Evolutionary conservation across 2,888 invertebrate genomes (phyloP).

Genomic region (Daptonema setosum): DNA sequence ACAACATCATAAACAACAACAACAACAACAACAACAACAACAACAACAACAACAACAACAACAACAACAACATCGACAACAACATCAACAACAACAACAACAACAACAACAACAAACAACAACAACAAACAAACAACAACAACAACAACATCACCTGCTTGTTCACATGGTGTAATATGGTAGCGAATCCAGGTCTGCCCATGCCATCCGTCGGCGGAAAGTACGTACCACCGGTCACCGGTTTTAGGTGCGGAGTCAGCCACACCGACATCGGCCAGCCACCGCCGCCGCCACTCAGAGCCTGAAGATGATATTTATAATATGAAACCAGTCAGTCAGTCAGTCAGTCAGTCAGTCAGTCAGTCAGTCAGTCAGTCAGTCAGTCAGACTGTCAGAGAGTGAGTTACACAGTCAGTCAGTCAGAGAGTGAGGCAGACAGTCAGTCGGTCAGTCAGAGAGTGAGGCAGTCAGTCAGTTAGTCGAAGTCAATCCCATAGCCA

Average conservation of each 20-base stretch:
- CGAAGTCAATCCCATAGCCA: too few species aligned
- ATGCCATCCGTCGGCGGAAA: slow-evolving; percentile 47
- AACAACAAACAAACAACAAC: too few species aligned
- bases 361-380: neutral
- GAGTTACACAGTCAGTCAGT: neutral
- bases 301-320: slow-evolving; percentile 27
- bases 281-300: slow-evolving; percentile 41
- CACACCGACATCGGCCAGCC: slow-evolving; percentile 96
- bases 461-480: too few species aligned
- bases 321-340: neutral
- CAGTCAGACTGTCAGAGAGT: neutral
- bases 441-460: too few species aligned
- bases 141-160: too few species aligned
- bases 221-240: slow-evolving; percentile 75
- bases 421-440: too few species aligned
- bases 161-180: slow-evolving; percentile 48
- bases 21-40: too few species aligned
- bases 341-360: neutral
- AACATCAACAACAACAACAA: too few species aligned
- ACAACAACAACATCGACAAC: too few species aligned
- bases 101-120: too few species aligned
- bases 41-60: too few species aligned
- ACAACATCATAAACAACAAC: too few species aligned
- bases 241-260: slow-evolving; percentile 63
- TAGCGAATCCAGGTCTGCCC: slow-evolving; percentile 50